Evolutionary conservation across 2,888 invertebrate genomes (phyloP), one percentile per base, ranked within the genome.

Genomic region (Rhagophthalmus giganteus): DNA sequence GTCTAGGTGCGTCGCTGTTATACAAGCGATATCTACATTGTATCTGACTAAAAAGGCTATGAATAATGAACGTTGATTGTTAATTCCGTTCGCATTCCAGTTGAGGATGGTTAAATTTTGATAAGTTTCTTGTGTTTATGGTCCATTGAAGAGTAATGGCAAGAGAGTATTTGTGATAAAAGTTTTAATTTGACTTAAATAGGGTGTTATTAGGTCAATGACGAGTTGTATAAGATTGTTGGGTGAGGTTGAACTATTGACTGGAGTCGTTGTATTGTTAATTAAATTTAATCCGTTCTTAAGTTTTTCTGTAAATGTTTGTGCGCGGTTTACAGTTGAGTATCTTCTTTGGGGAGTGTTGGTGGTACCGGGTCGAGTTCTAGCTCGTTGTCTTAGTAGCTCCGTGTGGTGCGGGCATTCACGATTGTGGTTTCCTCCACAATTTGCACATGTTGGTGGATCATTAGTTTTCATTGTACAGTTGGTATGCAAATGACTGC

Each of bases 31-130:
- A 31, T 38, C 39, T 11, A 46, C 20, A 11, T 47, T 47, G 14
- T 47, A 15, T 9, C 41, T 15, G 12, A 27, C 32, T 26, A 42
- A 1, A 39, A 49, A 49, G 41, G 40, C 40, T 24, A 42, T 49
- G 6, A 42, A 26, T 14, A 41, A 26, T 7, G 41, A 41, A 15
- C 40, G 24, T 41, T 49, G 31, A n/a, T 14, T 14, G 25, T 42
- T 49, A 20, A 33, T 32, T 10, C 41, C 40, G 14, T 42, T 28
- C n/a, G 46, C 42, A 13, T 42, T 49, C 49, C 41, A 49, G 14
- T 34, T 49, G 7, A 27, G 25, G 24, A 49, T 42, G 14, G 41
- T 40, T 30, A 47, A 24, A 24, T 47, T 14, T 24, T 47, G 40
- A 14, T 32, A 25, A 27, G 14, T 16, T 40, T 39, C 24, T 27